Conservation (phyloP, 2,888 invertebrate species). For the Cataglyphis livida region DNA sequence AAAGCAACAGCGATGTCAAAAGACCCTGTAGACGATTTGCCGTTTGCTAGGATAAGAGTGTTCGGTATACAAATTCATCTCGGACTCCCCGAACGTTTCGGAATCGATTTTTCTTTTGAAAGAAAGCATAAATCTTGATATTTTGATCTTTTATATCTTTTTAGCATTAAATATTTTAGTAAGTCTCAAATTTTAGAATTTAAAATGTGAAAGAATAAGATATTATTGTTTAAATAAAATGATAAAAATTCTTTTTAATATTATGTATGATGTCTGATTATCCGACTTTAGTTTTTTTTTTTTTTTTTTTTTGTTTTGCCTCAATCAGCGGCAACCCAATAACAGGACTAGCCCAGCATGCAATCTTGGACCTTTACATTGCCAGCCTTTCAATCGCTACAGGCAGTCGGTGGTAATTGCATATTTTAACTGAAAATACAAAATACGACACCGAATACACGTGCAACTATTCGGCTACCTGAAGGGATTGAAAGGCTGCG, state of each 20-base stretch:
- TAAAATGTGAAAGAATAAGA: not conserved
- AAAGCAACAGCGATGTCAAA: constrained; percentile 87
- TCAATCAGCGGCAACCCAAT: too few species aligned
- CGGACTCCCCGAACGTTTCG: not conserved
- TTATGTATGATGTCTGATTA: not conserved
- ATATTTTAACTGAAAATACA: too few species aligned
- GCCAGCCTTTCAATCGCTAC: too few species aligned
- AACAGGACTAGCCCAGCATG: too few species aligned
- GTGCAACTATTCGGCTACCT: too few species aligned
- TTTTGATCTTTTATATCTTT: not conserved
- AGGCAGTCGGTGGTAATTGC: too few species aligned
- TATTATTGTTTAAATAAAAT: not conserved
- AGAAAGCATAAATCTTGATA: not conserved
- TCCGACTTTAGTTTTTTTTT: too few species aligned
- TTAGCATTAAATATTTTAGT: not conserved
- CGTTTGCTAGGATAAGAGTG: not conserved
- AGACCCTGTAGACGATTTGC: constrained; percentile 83
- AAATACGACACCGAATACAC: too few species aligned
- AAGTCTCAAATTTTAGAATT: too few species aligned
- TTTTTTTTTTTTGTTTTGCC: too few species aligned
- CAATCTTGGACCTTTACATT: too few species aligned
- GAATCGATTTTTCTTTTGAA: not conserved
- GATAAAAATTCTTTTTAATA: not conserved
- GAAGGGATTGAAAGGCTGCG: too few species aligned
- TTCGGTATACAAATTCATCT: not conserved